Conservation (phyloP, 2,888 invertebrate genomes). For the Pecten maximus region DNA sequence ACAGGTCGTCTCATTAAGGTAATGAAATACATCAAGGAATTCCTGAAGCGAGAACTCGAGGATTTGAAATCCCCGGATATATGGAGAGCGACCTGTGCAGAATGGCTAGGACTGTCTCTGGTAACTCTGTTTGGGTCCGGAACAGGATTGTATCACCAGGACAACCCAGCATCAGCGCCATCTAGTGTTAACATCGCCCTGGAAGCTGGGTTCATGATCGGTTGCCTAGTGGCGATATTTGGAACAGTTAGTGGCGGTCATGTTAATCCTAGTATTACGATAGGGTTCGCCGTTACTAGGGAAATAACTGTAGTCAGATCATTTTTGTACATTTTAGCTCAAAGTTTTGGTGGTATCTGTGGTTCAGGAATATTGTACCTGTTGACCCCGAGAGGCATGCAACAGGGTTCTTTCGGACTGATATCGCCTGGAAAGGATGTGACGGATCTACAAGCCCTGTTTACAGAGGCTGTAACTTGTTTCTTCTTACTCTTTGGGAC, state of each 20-base stretch:
- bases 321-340: slow-evolving; percentile 63
- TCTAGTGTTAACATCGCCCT: slow-evolving; percentile 61
- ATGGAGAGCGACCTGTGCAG: slow-evolving; percentile 69
- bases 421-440: slow-evolving; percentile 61
- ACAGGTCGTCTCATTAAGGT: too few relatives aligned
- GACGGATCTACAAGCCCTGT: slow-evolving; percentile 64
- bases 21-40: not conserved
- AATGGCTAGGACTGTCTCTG: slow-evolving; percentile 68
- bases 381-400: slow-evolving; percentile 59
- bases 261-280: slow-evolving; percentile 70
- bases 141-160: slow-evolving; percentile 52
- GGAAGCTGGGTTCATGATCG: slow-evolving; percentile 68
- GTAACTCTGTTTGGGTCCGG: slow-evolving; percentile 65
- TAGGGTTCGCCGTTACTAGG: slow-evolving; percentile 61
- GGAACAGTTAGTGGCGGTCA: slow-evolving; percentile 71
- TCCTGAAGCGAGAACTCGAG: slow-evolving; percentile 55
- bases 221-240: slow-evolving; percentile 62
- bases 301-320: slow-evolving; percentile 58
- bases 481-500: slow-evolving; percentile 67
- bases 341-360: slow-evolving; percentile 63
- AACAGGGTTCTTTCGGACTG: slow-evolving; percentile 63
- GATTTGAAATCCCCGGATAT: slow-evolving; percentile 66
- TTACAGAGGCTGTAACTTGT: slow-evolving; percentile 66
- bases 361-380: slow-evolving; percentile 62
- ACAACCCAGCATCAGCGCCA: slow-evolving; percentile 41